A percentile compares a stretch with the other conserved stretches of the same genome.
These are phyloP conservation scores for Ovibos moschatus DNA, from an alignment of 2,113 vertebrate species.

Conservation along the genomic window DNA sequence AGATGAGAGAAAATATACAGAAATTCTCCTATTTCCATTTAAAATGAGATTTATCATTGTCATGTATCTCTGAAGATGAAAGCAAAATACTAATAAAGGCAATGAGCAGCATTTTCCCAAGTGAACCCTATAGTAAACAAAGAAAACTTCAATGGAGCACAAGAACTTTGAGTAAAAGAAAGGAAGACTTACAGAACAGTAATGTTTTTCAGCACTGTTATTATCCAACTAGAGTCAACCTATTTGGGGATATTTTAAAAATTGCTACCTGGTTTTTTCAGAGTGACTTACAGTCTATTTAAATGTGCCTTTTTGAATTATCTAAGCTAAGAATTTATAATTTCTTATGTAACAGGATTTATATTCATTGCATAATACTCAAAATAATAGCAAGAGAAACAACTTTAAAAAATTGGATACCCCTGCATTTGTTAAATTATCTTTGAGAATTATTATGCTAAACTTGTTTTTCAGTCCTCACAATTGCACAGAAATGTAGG, in stretches of 20 bases:
- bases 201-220: not conserved
- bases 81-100: not conserved
- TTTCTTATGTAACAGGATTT: not conserved
- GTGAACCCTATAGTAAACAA: not conserved
- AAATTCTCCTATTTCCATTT: constrained; percentile 9
- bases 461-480: not conserved
- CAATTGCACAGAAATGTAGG: not conserved
- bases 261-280: not conserved
- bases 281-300: not conserved
- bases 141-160: not conserved
- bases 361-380: not conserved
- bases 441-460: not conserved
- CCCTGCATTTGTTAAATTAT: not conserved
- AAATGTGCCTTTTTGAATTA: not conserved
- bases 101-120: not conserved
- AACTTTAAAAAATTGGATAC: not conserved
- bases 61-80: not conserved
- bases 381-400: not conserved
- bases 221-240: not conserved
- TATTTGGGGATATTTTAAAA: not conserved
- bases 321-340: not conserved
- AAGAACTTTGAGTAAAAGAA: not conserved
- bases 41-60: not conserved
- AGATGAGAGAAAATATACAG: not conserved
- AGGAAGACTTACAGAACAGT: not conserved